Evolutionary conservation across 23 tunicate genomes (phyloP).

Genomic region (Trididemnum nubilum): DNA sequence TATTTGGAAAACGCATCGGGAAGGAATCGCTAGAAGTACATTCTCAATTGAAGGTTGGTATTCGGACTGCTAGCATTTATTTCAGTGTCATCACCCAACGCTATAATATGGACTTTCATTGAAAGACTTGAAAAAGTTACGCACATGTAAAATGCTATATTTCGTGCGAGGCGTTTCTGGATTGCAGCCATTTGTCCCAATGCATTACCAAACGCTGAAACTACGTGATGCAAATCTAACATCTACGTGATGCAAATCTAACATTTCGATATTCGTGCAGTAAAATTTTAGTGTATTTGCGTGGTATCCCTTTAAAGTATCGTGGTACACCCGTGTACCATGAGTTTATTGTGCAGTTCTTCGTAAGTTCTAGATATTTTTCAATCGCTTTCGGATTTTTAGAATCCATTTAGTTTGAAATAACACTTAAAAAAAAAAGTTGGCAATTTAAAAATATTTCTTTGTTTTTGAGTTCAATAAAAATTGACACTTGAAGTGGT

Average conservation of each 20-base stretch:
- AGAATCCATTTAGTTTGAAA: too few species aligned
- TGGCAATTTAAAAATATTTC: too few species aligned
- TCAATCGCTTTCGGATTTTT: too few species aligned
- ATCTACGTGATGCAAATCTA: slow-evolving; percentile 3
- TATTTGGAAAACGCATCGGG: slow-evolving; percentile 8
- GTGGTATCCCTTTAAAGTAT: too few species aligned
- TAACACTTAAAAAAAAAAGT: too few species aligned
- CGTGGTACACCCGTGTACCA: too few species aligned
- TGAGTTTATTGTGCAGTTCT: too few species aligned
- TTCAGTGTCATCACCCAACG: slow-evolving; percentile 22
- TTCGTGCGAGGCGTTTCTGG: slow-evolving; percentile 13
- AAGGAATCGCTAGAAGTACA: not conserved
- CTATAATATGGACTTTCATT: slow-evolving; percentile 1
- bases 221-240: slow-evolving; percentile 5
- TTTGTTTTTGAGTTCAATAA: too few species aligned
- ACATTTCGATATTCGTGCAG: slow-evolving; percentile 5
- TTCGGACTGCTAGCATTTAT: not conserved
- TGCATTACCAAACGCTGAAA: slow-evolving; percentile 3
- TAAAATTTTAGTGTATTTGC: slow-evolving; percentile 7
- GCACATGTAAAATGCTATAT: slow-evolving; percentile 1
- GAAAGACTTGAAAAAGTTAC: not conserved
- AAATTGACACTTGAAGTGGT: too few species aligned
- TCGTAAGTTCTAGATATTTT: too few species aligned
- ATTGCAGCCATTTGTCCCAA: slow-evolving; percentile 24
- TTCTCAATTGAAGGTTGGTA: not conserved